These are phyloP conservation scores for Heterotilapia buettikoferi DNA, from an alignment of 2,113 vertebrate species.

Conservation along the genomic window DNA sequence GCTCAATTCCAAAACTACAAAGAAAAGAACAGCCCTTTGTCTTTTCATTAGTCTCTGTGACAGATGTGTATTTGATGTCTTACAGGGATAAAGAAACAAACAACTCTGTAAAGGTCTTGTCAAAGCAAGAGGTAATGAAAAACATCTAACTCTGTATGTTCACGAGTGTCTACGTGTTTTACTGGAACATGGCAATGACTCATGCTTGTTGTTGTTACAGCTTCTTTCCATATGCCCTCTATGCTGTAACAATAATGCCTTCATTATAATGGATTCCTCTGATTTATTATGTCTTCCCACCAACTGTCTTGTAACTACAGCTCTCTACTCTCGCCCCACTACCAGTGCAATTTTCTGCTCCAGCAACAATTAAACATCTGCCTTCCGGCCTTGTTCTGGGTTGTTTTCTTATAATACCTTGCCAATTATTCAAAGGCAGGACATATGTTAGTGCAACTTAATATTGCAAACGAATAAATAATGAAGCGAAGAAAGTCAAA, in stretches of 20 bases:
- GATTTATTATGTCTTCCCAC: background rate
- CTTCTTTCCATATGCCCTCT: background rate
- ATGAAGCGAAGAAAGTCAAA: background rate
- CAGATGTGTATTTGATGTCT: background rate
- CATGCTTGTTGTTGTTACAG: background rate
- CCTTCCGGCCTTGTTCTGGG: background rate
- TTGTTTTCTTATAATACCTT: background rate
- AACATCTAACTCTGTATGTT: background rate
- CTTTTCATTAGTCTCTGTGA: slow-evolving; percentile 11
- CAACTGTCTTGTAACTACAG: background rate
- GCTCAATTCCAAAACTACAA: background rate
- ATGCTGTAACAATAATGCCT: background rate
- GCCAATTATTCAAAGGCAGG: background rate
- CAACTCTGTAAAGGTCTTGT: background rate
- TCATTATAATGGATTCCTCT: background rate
- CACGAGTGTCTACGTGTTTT: background rate
- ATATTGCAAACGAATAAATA: background rate
- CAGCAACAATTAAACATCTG: background rate
- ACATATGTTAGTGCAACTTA: background rate
- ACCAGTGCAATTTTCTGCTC: background rate
- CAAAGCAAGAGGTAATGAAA: background rate
- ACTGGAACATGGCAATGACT: background rate
- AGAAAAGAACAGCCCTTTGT: background rate
- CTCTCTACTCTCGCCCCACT: background rate
- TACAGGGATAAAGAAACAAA: background rate